A percentile compares a stretch with the other conserved stretches of the same genome.
Evolutionary conservation across 2,113 vertebrate genomes (phyloP).

Genomic region (Amazona vittata): DNA sequence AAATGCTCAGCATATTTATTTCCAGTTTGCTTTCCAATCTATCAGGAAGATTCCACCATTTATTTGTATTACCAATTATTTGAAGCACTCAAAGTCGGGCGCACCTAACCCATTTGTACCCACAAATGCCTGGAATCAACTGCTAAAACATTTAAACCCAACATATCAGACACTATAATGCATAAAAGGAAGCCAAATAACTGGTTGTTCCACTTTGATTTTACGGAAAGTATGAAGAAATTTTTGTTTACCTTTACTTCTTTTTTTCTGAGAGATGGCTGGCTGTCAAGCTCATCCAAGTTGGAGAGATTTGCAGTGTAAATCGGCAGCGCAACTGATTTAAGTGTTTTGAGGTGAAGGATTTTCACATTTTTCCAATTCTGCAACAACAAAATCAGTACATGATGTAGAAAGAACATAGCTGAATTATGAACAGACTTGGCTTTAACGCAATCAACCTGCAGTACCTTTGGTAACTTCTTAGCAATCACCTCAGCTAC

Average conservation of each 20-base stretch:
- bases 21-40: background rate
- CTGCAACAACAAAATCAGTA: slow-evolving; percentile 50
- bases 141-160: background rate
- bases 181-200: background rate
- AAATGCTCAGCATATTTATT: background rate
- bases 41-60: background rate
- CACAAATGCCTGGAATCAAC: background rate
- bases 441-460: background rate
- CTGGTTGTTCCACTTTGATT: background rate
- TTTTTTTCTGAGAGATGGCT: background rate
- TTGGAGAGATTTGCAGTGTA: slow-evolving; percentile 76
- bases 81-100: background rate
- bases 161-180: background rate
- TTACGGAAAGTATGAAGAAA: background rate
- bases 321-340: slow-evolving; percentile 84
- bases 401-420: background rate
- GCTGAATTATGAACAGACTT: background rate
- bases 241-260: slow-evolving; percentile 20
- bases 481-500: slow-evolving; percentile 68
- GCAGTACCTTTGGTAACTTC: slow-evolving; percentile 80
- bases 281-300: slow-evolving; percentile 47
- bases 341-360: slow-evolving; percentile 86
- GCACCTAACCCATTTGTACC: background rate
- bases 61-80: background rate
- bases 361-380: slow-evolving; percentile 83